These are phyloP conservation scores for Drosophila cardini DNA, from an alignment of 1,140 invertebrate genomes.

Conservation along the genomic window DNA sequence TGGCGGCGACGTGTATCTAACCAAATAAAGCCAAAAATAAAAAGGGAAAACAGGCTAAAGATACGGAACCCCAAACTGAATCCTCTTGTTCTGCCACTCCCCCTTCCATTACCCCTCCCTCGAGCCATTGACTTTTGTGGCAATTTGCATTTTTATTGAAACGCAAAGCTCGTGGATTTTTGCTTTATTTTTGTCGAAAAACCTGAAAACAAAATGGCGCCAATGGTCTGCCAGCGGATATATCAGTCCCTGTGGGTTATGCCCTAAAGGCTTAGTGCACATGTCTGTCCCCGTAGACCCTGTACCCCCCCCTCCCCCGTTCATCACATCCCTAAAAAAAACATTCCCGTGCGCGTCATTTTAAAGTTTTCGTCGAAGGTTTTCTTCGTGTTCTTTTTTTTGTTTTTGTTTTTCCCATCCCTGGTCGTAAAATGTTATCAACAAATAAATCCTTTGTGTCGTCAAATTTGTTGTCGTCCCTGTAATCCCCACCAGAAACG, in stretches of 20 bases:
- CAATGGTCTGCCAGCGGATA: constrained; percentile 56
- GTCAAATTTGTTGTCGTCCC: constrained; percentile 77
- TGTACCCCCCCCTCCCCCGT: neutral
- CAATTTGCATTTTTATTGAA: constrained; percentile 85
- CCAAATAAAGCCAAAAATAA: constrained; percentile 18
- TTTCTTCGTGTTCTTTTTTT: constrained; percentile 35
- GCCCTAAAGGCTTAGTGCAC: constrained; percentile 74
- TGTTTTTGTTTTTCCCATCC: neutral
- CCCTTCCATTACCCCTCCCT: constrained; percentile 6
- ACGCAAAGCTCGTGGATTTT: constrained; percentile 84
- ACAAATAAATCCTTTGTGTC: constrained; percentile 84
- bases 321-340: constrained; percentile 19
- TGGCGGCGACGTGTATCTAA: constrained; percentile 45
- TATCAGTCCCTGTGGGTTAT: constrained; percentile 42
- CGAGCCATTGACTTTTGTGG: constrained; percentile 50
- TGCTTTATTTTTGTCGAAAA: constrained; percentile 54
- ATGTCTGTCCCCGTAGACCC: constrained; percentile 44
- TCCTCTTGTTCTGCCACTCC: neutral
- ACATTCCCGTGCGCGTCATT: constrained; percentile 50
- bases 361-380: constrained; percentile 63
- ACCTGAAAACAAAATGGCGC: constrained; percentile 71
- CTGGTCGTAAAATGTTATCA: constrained; percentile 68
- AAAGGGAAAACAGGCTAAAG: constrained; percentile 42
- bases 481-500: constrained; percentile 69
- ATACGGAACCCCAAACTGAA: neutral